Evolutionary conservation across 1,140 invertebrate species (phyloP), one percentile per base, ranked within the genome.

Genomic region (Drosophila fuyamai): DNA sequence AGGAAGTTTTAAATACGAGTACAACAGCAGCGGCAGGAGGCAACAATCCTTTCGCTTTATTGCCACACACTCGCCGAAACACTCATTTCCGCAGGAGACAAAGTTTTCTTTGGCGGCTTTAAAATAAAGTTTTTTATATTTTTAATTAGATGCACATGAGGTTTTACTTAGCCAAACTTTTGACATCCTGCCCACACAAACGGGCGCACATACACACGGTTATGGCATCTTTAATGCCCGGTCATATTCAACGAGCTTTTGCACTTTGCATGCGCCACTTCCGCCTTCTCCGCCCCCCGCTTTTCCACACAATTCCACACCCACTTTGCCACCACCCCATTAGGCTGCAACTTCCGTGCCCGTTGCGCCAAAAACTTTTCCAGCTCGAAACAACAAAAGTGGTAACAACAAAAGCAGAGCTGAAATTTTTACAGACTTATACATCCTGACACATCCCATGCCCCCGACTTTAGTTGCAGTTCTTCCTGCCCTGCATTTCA

Each of bases 111-210:
- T 79, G 83, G 79, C 79, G 83, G 83, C 83, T 84, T 88, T 88
- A 89, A 88, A 89, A 75, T 88, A 84, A 88, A 88, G 65, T 89
- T 88, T 88, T 88, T 88, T 89, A 88, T 88, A 86, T 88, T 89
- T 89, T 88, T 88, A 88, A 88, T 88, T 89, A 88, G 84, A 84
- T 88, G 83, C 83, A 88, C 83, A 88, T 88, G 83, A 89, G 83
- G 80, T 88, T 89, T 86, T 83, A 88, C 83, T 86, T 86, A 89
- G 44, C 79, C 82, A 78, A 77, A 86, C 58, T 89, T 88, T 80
- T 88, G 79, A 83, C 80, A 74, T 62, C 83, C 75, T 41, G 59
- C 66, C 47, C 61, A 55, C 44, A 57, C 23, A 55, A 8, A 38
- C 61, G 44, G 23, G 23, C 41, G 40, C 46, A 29, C 54, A 62